Conservation (phyloP, 2,888 invertebrate genomes). For the Drosophila neotestacea region DNA sequence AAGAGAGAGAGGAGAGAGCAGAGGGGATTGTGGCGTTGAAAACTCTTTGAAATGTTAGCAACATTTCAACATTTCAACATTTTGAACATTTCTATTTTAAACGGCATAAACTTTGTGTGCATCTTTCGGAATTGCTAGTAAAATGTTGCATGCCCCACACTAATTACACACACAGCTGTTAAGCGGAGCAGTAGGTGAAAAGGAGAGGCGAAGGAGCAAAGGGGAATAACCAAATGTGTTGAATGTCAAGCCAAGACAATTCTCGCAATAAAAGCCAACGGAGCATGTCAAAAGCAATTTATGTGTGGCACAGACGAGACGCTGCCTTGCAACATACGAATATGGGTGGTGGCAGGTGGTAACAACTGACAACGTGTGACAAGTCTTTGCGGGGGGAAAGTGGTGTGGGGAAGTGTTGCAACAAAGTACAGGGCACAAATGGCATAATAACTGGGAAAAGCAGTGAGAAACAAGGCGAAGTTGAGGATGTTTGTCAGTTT, state of each 20-base stretch:
- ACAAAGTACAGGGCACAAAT: constrained; percentile 58
- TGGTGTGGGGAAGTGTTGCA: neutral
- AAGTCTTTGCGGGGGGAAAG: constrained; percentile 10
- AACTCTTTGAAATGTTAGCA: constrained; percentile 36
- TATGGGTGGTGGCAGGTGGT: constrained; percentile 33
- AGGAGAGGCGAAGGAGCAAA: neutral
- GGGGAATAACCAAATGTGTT: constrained; percentile 46
- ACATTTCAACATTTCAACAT: constrained; percentile 57
- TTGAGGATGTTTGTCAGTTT: constrained; percentile 72
- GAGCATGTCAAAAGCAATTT: constrained; percentile 78
- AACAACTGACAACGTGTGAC: constrained; percentile 50
- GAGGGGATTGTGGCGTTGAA: neutral
- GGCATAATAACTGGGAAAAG: constrained; percentile 66
- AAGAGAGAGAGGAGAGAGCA: neutral
- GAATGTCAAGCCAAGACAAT: constrained; percentile 72
- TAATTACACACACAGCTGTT: constrained; percentile 39
- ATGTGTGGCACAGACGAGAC: constrained; percentile 55
- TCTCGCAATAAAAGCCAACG: constrained; percentile 75
- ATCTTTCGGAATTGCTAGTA: constrained; percentile 30
- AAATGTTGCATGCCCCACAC: constrained; percentile 61
- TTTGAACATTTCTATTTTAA: constrained; percentile 55
- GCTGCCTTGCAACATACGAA: constrained; percentile 19
- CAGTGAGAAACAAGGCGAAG: neutral
- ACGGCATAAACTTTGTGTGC: constrained; percentile 33
- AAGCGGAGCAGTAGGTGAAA: neutral